Percentiles rank a stretch among this genome's conserved stretches.
Evolutionary conservation across 2,888 invertebrate species (phyloP).

Genomic region (Aphelenchoides bicaudatus): DNA sequence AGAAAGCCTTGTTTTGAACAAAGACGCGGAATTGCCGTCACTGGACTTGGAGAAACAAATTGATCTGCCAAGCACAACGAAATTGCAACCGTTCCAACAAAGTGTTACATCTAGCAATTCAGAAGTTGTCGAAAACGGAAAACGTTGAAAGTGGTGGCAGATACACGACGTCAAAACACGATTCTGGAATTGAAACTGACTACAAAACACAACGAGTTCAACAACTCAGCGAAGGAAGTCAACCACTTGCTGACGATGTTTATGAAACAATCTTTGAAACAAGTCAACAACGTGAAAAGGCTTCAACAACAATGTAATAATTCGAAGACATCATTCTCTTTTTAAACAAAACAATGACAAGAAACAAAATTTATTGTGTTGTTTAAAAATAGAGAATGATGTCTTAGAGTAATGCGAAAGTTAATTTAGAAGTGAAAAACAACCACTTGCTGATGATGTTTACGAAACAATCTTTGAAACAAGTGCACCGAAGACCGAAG

Average conservation of each 20-base stretch:
- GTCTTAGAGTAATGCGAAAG: no score
- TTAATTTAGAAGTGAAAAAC: background rate
- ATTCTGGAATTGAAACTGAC: slow-evolving; percentile 3
- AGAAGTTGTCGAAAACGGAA: background rate
- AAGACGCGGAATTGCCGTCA: background rate
- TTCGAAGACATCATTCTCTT: no score
- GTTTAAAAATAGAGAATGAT: no score
- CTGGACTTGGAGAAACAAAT: background rate
- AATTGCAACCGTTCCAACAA: background rate
- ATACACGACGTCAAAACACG: slow-evolving; percentile 3
- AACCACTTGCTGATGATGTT: background rate
- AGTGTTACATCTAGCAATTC: background rate
- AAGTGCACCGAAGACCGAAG: background rate
- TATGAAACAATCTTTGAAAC: background rate
- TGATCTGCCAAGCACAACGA: background rate
- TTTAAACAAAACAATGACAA: no score
- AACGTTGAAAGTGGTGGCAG: no score
- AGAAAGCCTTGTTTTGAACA: no score
- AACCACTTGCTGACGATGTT: background rate
- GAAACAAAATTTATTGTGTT: no score
- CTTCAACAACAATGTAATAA: no score
- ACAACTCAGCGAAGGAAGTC: no score
- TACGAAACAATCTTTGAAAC: slow-evolving; percentile 1
- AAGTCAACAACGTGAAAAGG: no score
- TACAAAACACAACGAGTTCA: no score